phyloP scores from a whole-genome alignment of 2,888 invertebrate species.

The Epirrita christyi region DNA sequence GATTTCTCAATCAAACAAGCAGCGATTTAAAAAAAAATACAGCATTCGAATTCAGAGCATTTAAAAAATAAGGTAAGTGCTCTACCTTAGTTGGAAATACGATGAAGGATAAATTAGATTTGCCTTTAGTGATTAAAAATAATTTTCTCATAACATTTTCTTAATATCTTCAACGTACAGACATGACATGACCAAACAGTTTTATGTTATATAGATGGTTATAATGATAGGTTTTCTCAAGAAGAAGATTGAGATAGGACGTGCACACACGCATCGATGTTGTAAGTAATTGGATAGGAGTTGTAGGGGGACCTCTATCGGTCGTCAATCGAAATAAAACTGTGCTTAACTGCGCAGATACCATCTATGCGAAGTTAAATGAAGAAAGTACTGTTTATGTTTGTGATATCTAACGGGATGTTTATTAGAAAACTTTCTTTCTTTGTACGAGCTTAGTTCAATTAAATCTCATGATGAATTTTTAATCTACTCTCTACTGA shows the following conservation, averaged over 20 bases:
- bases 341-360: slow-evolving; percentile 46
- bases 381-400: slow-evolving; percentile 6
- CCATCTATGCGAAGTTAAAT: slow-evolving; percentile 21
- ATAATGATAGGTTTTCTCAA: slow-evolving; percentile 25
- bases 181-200: neutral
- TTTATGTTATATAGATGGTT: neutral
- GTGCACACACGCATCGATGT: slow-evolving; percentile 50
- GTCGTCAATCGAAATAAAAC: slow-evolving; percentile 79
- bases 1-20: no score
- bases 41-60: no score
- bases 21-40: no score
- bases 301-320: slow-evolving; percentile 66
- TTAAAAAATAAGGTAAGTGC: no score
- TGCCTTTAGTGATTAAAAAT: no score
- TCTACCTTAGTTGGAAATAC: no score
- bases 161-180: neutral
- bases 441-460: neutral
- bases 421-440: slow-evolving; percentile 14
- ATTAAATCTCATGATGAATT: slow-evolving; percentile 1
- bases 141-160: no score
- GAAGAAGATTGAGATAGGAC: slow-evolving; percentile 28
- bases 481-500: neutral
- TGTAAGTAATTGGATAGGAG: slow-evolving; percentile 80
- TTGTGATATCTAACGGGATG: slow-evolving; percentile 11
- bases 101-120: no score